A percentile compares a stretch with the other conserved stretches of the same genome.
Conservation (phyloP, 2,888 invertebrate species). For the Pristionchus exspectatus region DNA sequence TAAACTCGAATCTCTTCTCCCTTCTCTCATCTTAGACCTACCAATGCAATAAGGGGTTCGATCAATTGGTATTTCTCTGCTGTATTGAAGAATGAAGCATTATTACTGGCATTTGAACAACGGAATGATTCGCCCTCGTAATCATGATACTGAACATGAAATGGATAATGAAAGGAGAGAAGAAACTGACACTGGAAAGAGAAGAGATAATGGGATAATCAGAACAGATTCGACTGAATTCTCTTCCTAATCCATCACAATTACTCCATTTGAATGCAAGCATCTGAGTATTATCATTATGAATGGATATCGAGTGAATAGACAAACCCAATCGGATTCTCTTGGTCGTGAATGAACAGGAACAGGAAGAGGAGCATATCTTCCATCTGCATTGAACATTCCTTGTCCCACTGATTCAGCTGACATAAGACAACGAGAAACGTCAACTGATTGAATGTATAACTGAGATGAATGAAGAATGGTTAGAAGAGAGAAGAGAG, state of each 20-base stretch:
- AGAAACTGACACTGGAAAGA: background rate
- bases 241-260: slow-evolving; percentile 41
- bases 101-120: slow-evolving; percentile 34
- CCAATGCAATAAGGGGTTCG: slow-evolving; percentile 20
- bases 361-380: slow-evolving; percentile 50
- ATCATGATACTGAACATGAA: background rate
- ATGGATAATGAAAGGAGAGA: background rate
- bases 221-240: slow-evolving; percentile 10
- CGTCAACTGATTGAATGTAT: slow-evolving; percentile 48
- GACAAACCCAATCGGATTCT: slow-evolving; percentile 33
- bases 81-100: slow-evolving; percentile 37
- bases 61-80: slow-evolving; percentile 36
- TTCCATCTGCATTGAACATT: slow-evolving; percentile 49
- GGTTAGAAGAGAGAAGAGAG: background rate
- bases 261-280: slow-evolving; percentile 51
- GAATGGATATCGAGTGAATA: background rate
- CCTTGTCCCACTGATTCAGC: slow-evolving; percentile 47
- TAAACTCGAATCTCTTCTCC: background rate
- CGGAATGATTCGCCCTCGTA: slow-evolving; percentile 12
- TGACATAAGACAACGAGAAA: slow-evolving; percentile 36
- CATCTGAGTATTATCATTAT: background rate
- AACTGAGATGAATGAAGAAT: background rate
- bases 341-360: slow-evolving; percentile 43
- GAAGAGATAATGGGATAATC: slow-evolving; percentile 30
- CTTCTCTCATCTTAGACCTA: background rate